These are phyloP conservation scores for Brachyhypopomus gauderio DNA, from an alignment of 2,113 vertebrate species.

Conservation along the genomic window DNA sequence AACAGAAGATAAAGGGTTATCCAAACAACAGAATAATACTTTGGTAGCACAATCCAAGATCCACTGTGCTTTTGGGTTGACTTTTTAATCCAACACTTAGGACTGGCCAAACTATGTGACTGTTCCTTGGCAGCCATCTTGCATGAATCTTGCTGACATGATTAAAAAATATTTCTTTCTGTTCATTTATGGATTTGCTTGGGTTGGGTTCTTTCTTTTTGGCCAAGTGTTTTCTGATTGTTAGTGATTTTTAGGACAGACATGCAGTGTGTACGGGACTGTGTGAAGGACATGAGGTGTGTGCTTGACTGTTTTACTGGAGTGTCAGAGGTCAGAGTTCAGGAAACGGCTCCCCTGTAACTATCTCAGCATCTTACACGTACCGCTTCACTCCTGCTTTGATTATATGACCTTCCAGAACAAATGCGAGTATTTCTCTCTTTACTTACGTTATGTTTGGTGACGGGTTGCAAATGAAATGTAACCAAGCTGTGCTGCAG, in stretches of 20 bases:
- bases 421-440: slow-evolving; percentile 30
- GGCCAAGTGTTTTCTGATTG: slow-evolving; percentile 5
- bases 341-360: background rate
- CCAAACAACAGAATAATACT: too few relatives aligned
- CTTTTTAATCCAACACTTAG: too few relatives aligned
- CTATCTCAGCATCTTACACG: background rate
- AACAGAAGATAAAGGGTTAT: too few relatives aligned
- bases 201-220: background rate
- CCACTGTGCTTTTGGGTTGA: too few relatives aligned
- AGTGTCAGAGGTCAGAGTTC: background rate
- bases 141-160: too few relatives aligned
- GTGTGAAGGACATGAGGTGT: background rate
- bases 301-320: background rate
- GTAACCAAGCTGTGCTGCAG: slow-evolving; percentile 35
- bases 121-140: too few relatives aligned
- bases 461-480: background rate
- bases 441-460: slow-evolving; percentile 43
- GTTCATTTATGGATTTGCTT: background rate
- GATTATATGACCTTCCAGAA: slow-evolving; percentile 16
- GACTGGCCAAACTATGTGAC: too few relatives aligned
- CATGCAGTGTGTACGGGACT: background rate
- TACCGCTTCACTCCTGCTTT: slow-evolving; percentile 18
- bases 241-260: background rate
- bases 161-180: slow-evolving; percentile 5
- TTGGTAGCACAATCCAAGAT: too few relatives aligned